Evolutionary conservation across 1,140 invertebrate species (phyloP).

Genomic region (Paraescarpia echinospica): DNA sequence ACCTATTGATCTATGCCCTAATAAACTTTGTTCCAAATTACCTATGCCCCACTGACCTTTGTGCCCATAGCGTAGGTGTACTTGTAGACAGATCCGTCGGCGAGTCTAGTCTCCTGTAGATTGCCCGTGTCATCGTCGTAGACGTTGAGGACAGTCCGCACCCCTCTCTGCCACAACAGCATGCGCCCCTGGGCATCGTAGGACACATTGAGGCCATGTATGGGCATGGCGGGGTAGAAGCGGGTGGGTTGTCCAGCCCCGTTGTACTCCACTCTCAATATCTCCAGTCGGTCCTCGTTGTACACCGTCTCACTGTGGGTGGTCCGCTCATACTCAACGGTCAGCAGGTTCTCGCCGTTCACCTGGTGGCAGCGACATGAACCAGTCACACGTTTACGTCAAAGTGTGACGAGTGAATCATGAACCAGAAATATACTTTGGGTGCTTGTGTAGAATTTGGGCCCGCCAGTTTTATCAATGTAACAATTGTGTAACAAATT

Average conservation of each 20-base stretch:
- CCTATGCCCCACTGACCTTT: constrained; percentile 38
- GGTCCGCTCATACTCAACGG: constrained; percentile 87
- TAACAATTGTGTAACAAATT: too few relatives aligned
- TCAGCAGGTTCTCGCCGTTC: constrained; percentile 81
- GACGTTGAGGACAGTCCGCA: constrained; percentile 78
- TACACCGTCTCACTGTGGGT: constrained; percentile 85
- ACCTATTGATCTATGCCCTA: too few relatives aligned
- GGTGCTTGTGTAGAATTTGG: too few relatives aligned
- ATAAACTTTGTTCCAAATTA: too few relatives aligned
- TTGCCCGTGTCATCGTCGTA: constrained; percentile 81
- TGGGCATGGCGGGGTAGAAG: constrained; percentile 64
- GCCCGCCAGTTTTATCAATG: too few relatives aligned
- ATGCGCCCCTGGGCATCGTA: constrained; percentile 76
- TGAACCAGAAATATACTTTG: not conserved
- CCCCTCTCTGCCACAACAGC: constrained; percentile 89
- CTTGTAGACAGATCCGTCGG: constrained; percentile 71
- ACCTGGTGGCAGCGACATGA: constrained; percentile 41
- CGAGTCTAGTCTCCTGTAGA: constrained; percentile 77
- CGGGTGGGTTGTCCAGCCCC: constrained; percentile 75
- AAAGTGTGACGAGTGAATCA: not conserved
- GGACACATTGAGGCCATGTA: constrained; percentile 82
- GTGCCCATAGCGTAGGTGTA: constrained; percentile 63
- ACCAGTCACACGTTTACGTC: not conserved
- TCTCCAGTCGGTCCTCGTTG: constrained; percentile 76
- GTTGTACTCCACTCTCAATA: constrained; percentile 85